Conservation (phyloP, 2,113 vertebrate species). For the Limanda limanda region DNA sequence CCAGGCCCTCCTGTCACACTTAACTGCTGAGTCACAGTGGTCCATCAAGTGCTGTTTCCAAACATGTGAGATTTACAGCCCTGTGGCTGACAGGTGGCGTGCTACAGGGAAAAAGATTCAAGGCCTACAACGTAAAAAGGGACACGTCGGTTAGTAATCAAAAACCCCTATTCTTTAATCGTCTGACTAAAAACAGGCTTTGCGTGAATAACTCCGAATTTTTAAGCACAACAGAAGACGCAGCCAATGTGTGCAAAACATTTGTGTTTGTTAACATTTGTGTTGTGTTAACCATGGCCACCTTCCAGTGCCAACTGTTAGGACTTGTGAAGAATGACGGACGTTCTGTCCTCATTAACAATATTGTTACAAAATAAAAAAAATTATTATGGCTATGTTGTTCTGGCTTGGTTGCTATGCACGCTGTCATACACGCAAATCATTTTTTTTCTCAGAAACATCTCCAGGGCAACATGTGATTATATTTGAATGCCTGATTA, state of each 20-base stretch:
- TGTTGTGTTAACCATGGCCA: conserved; percentile 31
- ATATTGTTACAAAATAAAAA: conserved; percentile 22
- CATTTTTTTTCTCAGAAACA: background rate
- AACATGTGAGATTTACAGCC: conserved; percentile 40
- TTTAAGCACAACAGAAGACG: conserved; percentile 1
- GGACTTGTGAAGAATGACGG: conserved; percentile 34
- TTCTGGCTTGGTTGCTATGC: conserved; percentile 15
- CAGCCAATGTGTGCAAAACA: conserved; percentile 25
- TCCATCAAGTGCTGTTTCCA: conserved; percentile 43
- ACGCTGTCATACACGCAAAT: background rate
- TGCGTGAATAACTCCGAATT: conserved; percentile 24
- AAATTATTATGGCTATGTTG: conserved; percentile 28
- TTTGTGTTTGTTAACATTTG: conserved; percentile 7
- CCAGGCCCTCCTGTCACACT: conserved; percentile 38
- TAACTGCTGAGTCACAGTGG: conserved; percentile 54
- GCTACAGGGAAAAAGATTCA: background rate
- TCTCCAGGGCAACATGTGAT: background rate
- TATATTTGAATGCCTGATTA: background rate
- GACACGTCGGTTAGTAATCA: conserved; percentile 28
- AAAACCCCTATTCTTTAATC: conserved; percentile 40
- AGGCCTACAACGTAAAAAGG: background rate
- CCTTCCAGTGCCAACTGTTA: conserved; percentile 54
- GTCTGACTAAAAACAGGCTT: conserved; percentile 48
- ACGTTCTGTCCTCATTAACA: conserved; percentile 66
- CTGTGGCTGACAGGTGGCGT: conserved; percentile 44